These are phyloP conservation scores for Cetonia aurata DNA, from an alignment of 2,888 invertebrate genomes.

Conservation along the genomic window DNA sequence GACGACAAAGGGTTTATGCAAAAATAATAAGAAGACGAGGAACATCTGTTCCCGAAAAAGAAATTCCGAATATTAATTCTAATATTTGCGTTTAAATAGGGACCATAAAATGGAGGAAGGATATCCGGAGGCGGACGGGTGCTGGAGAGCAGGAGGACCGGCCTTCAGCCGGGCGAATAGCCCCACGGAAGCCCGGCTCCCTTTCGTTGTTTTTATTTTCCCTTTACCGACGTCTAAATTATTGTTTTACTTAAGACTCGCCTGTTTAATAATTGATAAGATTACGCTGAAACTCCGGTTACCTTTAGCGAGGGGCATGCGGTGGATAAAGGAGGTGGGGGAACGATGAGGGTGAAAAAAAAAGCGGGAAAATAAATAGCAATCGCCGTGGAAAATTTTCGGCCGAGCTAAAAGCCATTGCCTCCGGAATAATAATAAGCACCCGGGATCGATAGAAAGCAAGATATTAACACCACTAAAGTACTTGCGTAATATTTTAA, in stretches of 20 bases:
- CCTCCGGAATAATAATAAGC: slow-evolving; percentile 28
- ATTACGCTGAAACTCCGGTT: slow-evolving; percentile 55
- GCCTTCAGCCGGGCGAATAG: background rate
- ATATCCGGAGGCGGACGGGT: slow-evolving; percentile 51
- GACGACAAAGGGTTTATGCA: slow-evolving; percentile 46
- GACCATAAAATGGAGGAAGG: slow-evolving; percentile 54
- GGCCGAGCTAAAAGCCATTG: slow-evolving; percentile 19
- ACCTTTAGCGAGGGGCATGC: slow-evolving; percentile 7
- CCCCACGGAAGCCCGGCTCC: background rate
- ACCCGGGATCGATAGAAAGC: background rate
- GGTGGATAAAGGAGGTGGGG: background rate
- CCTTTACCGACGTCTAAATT: slow-evolving; percentile 65
- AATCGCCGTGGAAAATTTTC: slow-evolving; percentile 30
- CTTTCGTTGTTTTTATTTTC: slow-evolving; percentile 61
- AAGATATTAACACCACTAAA: background rate
- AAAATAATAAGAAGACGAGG: slow-evolving; percentile 56
- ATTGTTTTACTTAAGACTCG: slow-evolving; percentile 66
- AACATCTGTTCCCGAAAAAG: slow-evolving; percentile 60
- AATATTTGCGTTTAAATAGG: slow-evolving; percentile 59
- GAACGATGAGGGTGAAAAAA: slow-evolving; percentile 27
- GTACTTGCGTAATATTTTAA: too few relatives aligned
- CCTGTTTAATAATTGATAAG: slow-evolving; percentile 66
- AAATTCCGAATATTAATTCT: slow-evolving; percentile 63
- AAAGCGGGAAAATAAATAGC: slow-evolving; percentile 44
- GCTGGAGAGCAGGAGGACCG: slow-evolving; percentile 16